Base-by-base conservation (phyloP, 2,113 vertebrate genomes). In the Gadus chalcogrammus region DNA sequence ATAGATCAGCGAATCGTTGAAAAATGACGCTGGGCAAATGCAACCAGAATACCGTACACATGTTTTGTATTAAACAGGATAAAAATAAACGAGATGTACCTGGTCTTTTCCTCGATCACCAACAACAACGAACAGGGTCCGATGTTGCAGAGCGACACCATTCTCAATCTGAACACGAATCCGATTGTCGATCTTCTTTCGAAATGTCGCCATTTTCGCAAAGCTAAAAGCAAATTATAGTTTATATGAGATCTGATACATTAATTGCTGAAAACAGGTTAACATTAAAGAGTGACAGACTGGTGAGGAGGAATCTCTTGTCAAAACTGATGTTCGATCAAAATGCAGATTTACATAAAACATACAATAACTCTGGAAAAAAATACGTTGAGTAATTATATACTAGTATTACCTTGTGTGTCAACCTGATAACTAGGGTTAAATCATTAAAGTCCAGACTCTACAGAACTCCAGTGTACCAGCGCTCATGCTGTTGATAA, bases 81-180 rank as follows among this genome's bases (percentile, higher is more conserved):
- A 13, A 0, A n/a, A n/a, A 42, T 5, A 15, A 58, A 27, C 4
- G 20, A 15, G 1, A 53, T 69, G 61, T 70, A 97, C 96, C 97
- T 99, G 96, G 81, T 99, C 96, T 89, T 93, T 95, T 3, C 95
- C 95, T 22, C 92, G 94, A 81, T 99, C 96, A 0, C 97, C 97
- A 1, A 99, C 96, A 56, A 99, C 88, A 63, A 98, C 93, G 79
- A 97, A 97, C 69, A 99, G 86, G 42, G 90, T 91, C 1, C 97
- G 93, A 65, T 98, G 93, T 59, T 92, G 87, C 82, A 94, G 84
- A 2, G 92, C 82, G 31, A 99, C 92, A 9, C 97, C 97, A 82
- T 99, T 99, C 90, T 99, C 97, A n/a, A 99, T 98, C 76, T 96
- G 95, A 17, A 98, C 93, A 4, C 97, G 94, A 69, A 99, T 93